Conservation (phyloP, 2,113 vertebrate species). For the Anser brachyrhynchus region DNA sequence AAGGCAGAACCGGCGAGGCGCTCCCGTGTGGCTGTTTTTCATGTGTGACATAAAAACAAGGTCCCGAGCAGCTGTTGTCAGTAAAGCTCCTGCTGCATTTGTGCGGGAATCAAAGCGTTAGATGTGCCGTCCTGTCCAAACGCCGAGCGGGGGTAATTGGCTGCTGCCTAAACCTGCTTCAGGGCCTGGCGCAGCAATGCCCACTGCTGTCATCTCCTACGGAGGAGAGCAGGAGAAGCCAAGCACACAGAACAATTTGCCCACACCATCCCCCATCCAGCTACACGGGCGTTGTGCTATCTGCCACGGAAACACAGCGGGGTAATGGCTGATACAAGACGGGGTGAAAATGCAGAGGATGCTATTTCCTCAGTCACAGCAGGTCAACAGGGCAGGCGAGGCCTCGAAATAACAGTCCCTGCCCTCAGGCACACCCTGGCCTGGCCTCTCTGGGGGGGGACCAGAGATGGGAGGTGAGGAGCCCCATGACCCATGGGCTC, state of each 20-base stretch:
- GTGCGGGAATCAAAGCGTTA: not conserved
- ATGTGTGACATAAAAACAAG: not conserved
- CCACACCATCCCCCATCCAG: not conserved
- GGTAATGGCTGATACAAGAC: not conserved
- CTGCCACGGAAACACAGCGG: not conserved
- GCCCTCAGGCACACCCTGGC: not conserved
- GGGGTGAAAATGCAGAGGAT: not conserved
- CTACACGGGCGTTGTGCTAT: rapidly evolving
- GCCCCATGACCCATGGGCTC: not conserved
- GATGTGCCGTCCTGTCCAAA: not conserved
- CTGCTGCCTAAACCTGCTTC: not conserved
- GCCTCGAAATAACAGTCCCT: not conserved
- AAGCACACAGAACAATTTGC: rapidly evolving
- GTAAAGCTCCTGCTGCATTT: not conserved
- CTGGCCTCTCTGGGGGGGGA: not conserved
- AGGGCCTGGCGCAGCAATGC: not conserved
- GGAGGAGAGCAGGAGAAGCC: not conserved
- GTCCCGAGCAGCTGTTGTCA: not conserved
- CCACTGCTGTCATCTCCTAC: not conserved
- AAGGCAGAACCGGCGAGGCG: not conserved
- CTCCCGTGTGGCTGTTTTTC: not conserved
- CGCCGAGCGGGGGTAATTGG: not conserved
- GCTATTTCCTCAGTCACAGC: not conserved
- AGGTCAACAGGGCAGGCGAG: not conserved
- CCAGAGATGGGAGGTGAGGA: not conserved